Base-by-base conservation (phyloP, 2,888 invertebrate genomes). In the Hypsopygia costalis region DNA sequence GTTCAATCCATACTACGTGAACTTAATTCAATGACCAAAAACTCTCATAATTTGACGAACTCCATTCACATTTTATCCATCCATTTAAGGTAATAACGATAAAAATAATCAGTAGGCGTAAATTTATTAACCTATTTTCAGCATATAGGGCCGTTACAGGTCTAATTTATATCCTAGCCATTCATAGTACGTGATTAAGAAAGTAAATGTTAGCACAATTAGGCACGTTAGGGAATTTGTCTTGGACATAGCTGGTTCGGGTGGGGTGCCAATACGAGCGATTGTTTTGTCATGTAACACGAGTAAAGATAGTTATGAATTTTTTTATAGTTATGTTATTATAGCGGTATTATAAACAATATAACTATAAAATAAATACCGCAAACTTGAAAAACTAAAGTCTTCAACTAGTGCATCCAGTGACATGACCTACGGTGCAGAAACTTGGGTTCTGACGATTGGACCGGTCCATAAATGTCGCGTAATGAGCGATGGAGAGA, bases 201-300 rank as follows among this genome's bases (percentile, higher is more conserved):
- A 68, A 75, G 80, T 70, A 82, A 83, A 81, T 81, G 77, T 82
- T 81, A 52, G 81, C 76, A 71, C 80, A 81, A 81, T 83, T 81
- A 81, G 79, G 69, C 62, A 62, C 67, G 62, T 62, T 59, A 52
- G 62, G 64, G 65, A 68, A 74, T 77, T 76, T 74, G 74, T 77
- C 71, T 77, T 71, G 62, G 60, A 63, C 55, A 55, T 57, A 46
- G 55, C 55, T 39, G 43, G n/a, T 42, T 33, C 7, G 29, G 51
- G 48, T 0, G 6, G 47, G 50, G 38, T 16, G 0, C 7, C 10
- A 48, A 7, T 53, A 21, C 6, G 2, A 51, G 58, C 55, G 58
- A 11, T 21, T 22, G 9, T n/a, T 6, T 11, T 3, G 8, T 11
- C 3, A 32, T n/a, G n/a, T n/a, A n/a, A n/a, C n/a, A n/a, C n/a